These are phyloP conservation scores for Cantharis nigra DNA, from an alignment of 2,888 invertebrate species.

Conservation along the genomic window DNA sequence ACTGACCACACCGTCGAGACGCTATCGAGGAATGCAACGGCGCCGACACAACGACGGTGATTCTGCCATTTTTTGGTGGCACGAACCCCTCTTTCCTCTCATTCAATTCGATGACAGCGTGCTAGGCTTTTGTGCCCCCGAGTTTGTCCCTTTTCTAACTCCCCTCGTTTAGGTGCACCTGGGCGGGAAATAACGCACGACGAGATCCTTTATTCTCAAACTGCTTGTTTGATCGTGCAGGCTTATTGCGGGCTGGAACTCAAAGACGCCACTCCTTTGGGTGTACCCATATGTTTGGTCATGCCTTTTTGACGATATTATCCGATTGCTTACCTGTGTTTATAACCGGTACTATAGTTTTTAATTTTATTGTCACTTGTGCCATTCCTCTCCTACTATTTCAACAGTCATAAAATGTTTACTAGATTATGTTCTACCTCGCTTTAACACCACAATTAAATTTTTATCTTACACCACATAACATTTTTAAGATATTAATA, in stretches of 20 bases:
- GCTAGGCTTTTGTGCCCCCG: constrained; percentile 49
- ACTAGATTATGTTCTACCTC: constrained; percentile 17
- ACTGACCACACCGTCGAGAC: constrained; percentile 61
- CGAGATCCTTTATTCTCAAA: constrained; percentile 41
- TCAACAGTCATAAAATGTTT: constrained; percentile 28
- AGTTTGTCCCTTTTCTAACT: constrained; percentile 35
- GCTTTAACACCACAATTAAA: constrained; percentile 4
- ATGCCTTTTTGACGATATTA: constrained; percentile 32
- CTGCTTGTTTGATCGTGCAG: constrained; percentile 31
- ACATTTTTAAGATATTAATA: background rate
- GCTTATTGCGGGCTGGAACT: constrained; percentile 22
- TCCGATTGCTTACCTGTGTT: constrained; percentile 38
- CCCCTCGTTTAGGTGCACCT: constrained; percentile 58
- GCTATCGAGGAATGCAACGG: constrained; percentile 62
- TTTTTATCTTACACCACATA: background rate
- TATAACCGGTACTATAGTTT: constrained; percentile 35
- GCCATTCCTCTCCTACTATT: constrained; percentile 31
- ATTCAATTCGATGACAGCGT: constrained; percentile 49
- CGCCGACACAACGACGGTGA: constrained; percentile 38
- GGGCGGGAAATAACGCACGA: constrained; percentile 54
- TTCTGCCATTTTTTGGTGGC: constrained; percentile 52
- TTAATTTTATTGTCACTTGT: constrained; percentile 36
- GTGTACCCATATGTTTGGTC: constrained; percentile 24
- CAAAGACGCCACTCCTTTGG: constrained; percentile 33
- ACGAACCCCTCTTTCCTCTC: constrained; percentile 41